Conservation (phyloP, 2,113 vertebrate genomes). For the Arizona elegans region DNA sequence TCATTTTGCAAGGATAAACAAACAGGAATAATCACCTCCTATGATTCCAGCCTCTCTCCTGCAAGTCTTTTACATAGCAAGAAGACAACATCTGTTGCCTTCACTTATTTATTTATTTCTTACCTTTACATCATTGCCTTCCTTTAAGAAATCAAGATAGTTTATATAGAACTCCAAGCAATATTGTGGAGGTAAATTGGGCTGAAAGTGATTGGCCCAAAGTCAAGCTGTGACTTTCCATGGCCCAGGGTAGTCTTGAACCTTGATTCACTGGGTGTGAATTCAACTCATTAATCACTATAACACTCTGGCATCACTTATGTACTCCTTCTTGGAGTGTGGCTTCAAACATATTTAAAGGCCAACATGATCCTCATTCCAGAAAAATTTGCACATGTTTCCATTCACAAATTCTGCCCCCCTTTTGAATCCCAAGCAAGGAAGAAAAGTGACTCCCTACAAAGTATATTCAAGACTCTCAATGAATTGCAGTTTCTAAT, state of each 20-base stretch:
- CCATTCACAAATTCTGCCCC: background rate
- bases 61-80: background rate
- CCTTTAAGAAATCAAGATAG: background rate
- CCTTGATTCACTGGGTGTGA: background rate
- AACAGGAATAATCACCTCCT: background rate
- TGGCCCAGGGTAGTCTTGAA: background rate
- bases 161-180: background rate
- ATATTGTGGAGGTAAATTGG: background rate
- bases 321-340: background rate
- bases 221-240: background rate
- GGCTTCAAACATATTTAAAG: background rate
- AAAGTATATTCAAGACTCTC: background rate
- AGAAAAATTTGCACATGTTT: background rate
- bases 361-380: background rate
- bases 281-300: background rate
- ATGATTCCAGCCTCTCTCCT: background rate
- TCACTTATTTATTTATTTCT: background rate
- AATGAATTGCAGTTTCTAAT: background rate
- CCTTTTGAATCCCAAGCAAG: background rate
- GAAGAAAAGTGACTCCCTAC: background rate
- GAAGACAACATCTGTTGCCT: background rate
- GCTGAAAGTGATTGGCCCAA: background rate
- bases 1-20: background rate
- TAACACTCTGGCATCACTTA: background rate
- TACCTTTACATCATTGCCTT: background rate